Base-by-base conservation (phyloP, 2,888 invertebrate genomes). In the Dicycla oo region DNA sequence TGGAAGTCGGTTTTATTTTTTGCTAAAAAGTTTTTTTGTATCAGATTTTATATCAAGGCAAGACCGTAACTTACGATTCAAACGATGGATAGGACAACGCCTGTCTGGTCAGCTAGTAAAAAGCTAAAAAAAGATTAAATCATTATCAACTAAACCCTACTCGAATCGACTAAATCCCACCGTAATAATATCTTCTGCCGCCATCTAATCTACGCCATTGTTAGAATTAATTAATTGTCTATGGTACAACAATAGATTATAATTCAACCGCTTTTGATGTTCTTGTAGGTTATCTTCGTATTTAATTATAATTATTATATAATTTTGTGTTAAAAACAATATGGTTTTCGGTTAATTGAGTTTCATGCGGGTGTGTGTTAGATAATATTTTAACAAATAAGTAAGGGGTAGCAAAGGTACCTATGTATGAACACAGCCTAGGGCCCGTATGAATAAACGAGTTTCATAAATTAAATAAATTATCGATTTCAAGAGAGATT, bases 191-290 rank as follows among this genome's bases (percentile, higher is more conserved):
- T 79, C 81, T 57, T 43, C 49, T 23, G 72, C 54, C 81, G 76
- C 81, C 78, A 81, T 84, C 84, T 81, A 75, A 74, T 82, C 79
- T 57, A 23, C 78, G 73, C 86, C 82, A 88, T 88, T 88, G 88
- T 88, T 79, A 75, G 69, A 83, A 83, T 88, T 88, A 88, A 88
- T 88, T 88, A 88, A 87, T 84, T 82, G 86, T 85, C 87, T 84
- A 80, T 82, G 73, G 79, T 73, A 67, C 69, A 73, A 82, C 83
- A 80, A 86, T 87, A 81, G 86, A 82, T 75, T 78, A 81, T 80
- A 80, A 81, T 80, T 75, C 76, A 73, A 78, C 38, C 65, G 83
- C 84, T 81, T 86, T 87, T 87, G 87, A 85, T 83, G 82, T 82
- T 79, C 80, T 63, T 68, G 73, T 61, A 38, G 73, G 51, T 57